Conservation (phyloP, 2,113 vertebrate species). For the rabbit (Oryctolagus cuniculus) region DNA sequence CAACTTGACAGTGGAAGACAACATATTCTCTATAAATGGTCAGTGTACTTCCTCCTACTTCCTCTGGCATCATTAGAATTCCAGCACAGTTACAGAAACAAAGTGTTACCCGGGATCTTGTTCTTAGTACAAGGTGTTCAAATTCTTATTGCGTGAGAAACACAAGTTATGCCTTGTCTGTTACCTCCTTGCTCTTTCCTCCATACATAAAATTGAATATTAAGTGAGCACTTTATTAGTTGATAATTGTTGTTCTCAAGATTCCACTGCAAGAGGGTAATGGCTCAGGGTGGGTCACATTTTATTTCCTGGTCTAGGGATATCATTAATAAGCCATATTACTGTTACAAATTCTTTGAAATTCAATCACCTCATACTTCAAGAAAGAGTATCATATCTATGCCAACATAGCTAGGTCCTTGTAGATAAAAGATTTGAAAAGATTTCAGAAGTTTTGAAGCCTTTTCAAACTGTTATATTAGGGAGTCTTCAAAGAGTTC, state of each 20-base stretch:
- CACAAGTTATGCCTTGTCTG: not conserved
- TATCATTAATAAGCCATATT: not conserved
- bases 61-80: not conserved
- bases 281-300: not conserved
- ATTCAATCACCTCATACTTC: not conserved
- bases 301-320: not conserved
- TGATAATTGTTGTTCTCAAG: not conserved
- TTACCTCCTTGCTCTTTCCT: not conserved
- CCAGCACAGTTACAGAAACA: not conserved
- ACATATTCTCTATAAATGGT: not conserved
- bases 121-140: not conserved
- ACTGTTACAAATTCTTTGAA: not conserved
- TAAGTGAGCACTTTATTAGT: not conserved
- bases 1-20: not conserved
- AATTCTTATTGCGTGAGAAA: not conserved
- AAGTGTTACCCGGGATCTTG: not conserved
- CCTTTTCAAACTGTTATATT: not conserved
- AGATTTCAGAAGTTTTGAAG: not conserved
- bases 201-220: not conserved
- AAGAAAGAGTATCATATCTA: not conserved
- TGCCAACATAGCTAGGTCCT: not conserved
- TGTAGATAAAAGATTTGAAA: not conserved
- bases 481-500: too few relatives aligned
- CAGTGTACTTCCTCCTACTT: not conserved
- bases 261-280: not conserved